Evolutionary conservation across 2,888 invertebrate genomes (phyloP).

Genomic region (Agapetus fuscipes): DNA sequence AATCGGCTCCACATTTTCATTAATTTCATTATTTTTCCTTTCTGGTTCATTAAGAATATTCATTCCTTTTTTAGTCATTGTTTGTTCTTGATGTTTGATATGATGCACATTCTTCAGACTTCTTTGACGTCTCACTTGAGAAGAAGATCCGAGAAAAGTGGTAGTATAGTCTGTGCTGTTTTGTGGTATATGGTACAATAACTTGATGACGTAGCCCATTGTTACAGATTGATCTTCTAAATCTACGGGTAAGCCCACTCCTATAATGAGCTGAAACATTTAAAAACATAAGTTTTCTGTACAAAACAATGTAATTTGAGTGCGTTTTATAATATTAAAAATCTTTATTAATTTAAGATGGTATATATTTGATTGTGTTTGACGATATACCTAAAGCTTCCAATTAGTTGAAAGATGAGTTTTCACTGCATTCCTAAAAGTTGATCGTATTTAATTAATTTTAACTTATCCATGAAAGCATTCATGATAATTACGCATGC

Average conservation of each 20-base stretch:
- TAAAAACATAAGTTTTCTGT: no score
- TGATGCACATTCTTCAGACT: neutral
- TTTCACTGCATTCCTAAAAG: no score
- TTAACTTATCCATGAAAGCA: no score
- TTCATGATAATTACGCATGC: no score
- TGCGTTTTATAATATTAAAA: conserved; percentile 6
- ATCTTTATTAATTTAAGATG: conserved; percentile 2
- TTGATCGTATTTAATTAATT: no score
- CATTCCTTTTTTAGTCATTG: no score
- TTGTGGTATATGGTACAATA: conserved; percentile 55
- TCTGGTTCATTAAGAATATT: no score
- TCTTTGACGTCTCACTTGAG: conserved; percentile 6
- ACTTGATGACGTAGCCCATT: conserved; percentile 56
- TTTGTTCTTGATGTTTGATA: no score
- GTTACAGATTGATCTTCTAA: conserved; percentile 52
- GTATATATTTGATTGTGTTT: conserved; percentile 22
- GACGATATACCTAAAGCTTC: no score
- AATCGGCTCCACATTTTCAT: no score
- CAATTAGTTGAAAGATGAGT: no score
- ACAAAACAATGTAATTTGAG: conserved; percentile 6
- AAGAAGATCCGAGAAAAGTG: conserved; percentile 30
- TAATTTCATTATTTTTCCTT: no score
- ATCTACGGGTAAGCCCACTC: conserved; percentile 57
- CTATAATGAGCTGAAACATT: conserved; percentile 51
- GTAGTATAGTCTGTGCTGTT: conserved; percentile 51